Conservation (phyloP, 2,797 vertebrate species). For the Macroramphosus scolopax region DNA sequence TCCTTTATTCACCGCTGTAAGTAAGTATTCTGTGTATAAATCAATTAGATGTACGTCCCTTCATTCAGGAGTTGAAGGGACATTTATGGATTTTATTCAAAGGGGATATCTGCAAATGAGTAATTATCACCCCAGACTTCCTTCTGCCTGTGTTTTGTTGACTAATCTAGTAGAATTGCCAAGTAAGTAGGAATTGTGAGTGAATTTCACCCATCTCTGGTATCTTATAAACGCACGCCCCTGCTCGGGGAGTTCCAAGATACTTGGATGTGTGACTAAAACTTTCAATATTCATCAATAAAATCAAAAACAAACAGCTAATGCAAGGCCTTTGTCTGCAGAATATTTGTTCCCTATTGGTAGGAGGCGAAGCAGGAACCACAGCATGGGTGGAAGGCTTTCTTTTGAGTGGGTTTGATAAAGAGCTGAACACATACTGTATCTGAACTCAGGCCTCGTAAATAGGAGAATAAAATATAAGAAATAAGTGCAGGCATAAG, state of each 20-base stretch:
- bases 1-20: constrained; percentile 9
- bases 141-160: constrained; percentile 10
- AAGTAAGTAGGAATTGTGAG: too few species aligned
- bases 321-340: too few species aligned
- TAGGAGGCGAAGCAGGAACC: constrained; percentile 16
- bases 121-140: constrained; percentile 26
- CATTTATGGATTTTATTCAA: constrained; percentile 14
- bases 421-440: too few species aligned
- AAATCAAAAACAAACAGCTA: too few species aligned
- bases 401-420: constrained; percentile 16
- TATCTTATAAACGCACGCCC: too few species aligned
- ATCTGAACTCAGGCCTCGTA: too few species aligned
- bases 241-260: too few species aligned
- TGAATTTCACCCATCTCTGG: too few species aligned
- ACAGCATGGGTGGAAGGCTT: constrained; percentile 15
- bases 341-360: constrained; percentile 34
- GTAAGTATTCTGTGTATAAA: background rate
- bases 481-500: too few species aligned
- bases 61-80: constrained; percentile 10
- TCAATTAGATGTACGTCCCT: constrained; percentile 8
- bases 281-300: too few species aligned
- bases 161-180: constrained; percentile 17
- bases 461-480: too few species aligned
- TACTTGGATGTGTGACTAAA: too few species aligned
- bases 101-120: constrained; percentile 4